Evolutionary conservation across 2,113 vertebrate genomes (phyloP), one percentile per base, ranked within the genome.

Genomic region (Ceyx melanurus): DNA sequence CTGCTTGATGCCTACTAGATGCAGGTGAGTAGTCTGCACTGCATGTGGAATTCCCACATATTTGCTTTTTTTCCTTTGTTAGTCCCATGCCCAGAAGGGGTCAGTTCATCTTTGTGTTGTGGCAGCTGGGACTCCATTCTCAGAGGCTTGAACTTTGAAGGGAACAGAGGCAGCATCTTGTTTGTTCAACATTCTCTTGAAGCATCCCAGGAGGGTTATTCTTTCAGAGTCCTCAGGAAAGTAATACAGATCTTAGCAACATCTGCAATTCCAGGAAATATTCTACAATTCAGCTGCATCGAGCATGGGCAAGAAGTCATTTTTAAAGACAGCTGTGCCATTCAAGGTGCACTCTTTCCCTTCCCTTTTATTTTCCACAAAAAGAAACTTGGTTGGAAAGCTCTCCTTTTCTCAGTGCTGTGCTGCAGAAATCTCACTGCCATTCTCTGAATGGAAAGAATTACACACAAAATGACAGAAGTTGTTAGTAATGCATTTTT

Each of bases 101-200:
- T 51, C 54, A 0, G 0, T 46, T 82, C 35, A 48, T 62, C 26
- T 89, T 40, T 68, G 40, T 0, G 0, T 48, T 1, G 1, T 66
- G 43, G 12, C 43, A 51, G 11, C n/a, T 7, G 7, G 51, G 15
- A 29, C 37, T 60, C 56, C 19, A 0, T 72, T 71, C 60, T 67
- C 40, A 45, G 73, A 71, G 31, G 21, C 22, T 26, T 64, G 40
- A 65, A 67, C 48, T 75, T 88, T 6, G 2, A 58, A 48, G 72
- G 42, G 22, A 74, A 45, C 0, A 0, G 75, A 58, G 28, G 46
- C 31, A 85, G 26, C 15, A 58, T 31, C 22, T 71, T 67, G 33
- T 76, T 78, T 61, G 11, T 42, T 70, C 58, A 33, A 35, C 67
- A 61, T 65, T 58, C 66, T 87, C 45, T 74, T 64, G 42, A 40